Percentiles rank a stretch among this genome's conserved stretches.
These are phyloP conservation scores for Philereme vetulata DNA, from an alignment of 2,888 invertebrate species.

Conservation along the genomic window DNA sequence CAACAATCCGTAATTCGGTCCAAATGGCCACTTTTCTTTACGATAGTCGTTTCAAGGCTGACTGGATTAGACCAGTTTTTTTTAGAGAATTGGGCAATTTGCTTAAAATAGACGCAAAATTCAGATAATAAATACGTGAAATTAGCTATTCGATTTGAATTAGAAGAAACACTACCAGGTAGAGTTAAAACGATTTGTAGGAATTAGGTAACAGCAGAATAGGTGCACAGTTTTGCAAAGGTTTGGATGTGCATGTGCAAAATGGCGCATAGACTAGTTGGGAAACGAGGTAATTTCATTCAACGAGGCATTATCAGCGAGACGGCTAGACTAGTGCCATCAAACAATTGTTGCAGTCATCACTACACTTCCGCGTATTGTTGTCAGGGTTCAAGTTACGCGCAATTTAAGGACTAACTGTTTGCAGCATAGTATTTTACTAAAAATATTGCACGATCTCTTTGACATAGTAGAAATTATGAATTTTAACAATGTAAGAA, in stretches of 20 bases:
- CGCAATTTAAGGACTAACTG: conserved; percentile 36
- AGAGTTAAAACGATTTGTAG: conserved; percentile 1
- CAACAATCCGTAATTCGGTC: conserved; percentile 53
- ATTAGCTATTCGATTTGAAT: conserved; percentile 12
- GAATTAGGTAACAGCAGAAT: conserved; percentile 6
- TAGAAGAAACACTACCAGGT: conserved; percentile 5
- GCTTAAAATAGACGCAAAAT: conserved; percentile 45
- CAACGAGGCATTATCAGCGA: conserved; percentile 49
- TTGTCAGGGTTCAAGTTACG: conserved; percentile 49
- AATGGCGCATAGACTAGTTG: conserved; percentile 37
- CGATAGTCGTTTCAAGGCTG: conserved; percentile 72
- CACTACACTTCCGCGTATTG: conserved; percentile 64
- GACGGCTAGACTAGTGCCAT: conserved; percentile 61
- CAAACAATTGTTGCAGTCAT: conserved; percentile 57
- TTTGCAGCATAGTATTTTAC: conserved; percentile 4
- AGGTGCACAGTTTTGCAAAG: conserved; percentile 8
- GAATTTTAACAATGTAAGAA: no score
- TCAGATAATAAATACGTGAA: conserved; percentile 18
- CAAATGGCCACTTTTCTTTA: conserved; percentile 54
- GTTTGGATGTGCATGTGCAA: conserved; percentile 25
- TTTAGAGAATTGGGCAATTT: conserved; percentile 48
- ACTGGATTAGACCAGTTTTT: conserved; percentile 54
- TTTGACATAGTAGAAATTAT: no score
- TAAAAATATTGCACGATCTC: no score
- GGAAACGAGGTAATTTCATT: conserved; percentile 46